Percentiles rank a stretch among this genome's conserved stretches.
Evolutionary conservation across 2,113 vertebrate genomes (phyloP).

Genomic region (Ardeotis arabs): DNA sequence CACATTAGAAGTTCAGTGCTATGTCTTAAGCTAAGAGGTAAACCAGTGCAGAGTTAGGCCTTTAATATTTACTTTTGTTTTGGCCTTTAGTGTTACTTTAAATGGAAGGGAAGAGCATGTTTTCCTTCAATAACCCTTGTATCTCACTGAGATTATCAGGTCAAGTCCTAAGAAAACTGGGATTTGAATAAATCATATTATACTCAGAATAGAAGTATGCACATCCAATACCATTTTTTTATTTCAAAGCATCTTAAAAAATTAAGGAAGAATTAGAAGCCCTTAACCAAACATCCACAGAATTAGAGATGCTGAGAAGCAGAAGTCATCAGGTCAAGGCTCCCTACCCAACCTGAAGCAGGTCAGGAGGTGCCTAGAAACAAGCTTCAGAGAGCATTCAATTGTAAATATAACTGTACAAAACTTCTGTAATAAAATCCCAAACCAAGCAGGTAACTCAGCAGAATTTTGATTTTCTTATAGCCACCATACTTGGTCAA

Average conservation of each 20-base stretch:
- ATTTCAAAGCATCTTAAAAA: neutral
- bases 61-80: neutral
- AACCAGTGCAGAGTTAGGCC: neutral
- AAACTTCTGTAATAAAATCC: neutral
- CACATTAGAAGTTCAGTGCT: rapidly evolving
- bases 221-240: neutral
- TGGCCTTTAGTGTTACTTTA: neutral
- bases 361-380: neutral
- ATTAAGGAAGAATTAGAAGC: neutral
- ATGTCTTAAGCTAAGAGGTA: neutral
- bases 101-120: neutral
- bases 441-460: constrained; percentile 35
- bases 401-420: neutral
- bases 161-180: neutral
- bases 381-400: neutral
- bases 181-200: neutral
- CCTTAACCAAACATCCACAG: neutral
- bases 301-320: neutral
- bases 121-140: neutral
- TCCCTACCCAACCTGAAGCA: neutral
- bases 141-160: neutral
- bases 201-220: neutral
- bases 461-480: constrained; percentile 25
- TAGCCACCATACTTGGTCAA: neutral
- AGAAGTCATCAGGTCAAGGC: neutral